Evolutionary conservation across 1,140 invertebrate genomes (phyloP).

Genomic region (Acyrthosiphon pisum): DNA sequence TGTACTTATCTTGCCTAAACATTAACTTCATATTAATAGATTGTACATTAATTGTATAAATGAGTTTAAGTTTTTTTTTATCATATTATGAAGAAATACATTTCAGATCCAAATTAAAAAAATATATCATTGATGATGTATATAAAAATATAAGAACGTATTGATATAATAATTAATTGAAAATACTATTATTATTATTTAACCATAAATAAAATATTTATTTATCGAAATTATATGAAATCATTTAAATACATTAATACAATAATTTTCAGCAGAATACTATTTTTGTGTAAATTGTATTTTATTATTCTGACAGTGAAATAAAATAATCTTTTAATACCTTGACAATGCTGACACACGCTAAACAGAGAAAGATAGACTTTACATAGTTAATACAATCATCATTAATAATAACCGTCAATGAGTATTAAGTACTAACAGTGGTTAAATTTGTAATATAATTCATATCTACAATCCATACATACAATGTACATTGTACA

Average conservation of each 20-base stretch:
- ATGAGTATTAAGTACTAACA: neutral
- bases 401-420: neutral
- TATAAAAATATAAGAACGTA: neutral
- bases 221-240: neutral
- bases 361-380: neutral
- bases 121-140: neutral
- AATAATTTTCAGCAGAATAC: neutral
- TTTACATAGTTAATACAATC: neutral
- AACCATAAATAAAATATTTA: neutral
- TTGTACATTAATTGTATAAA: neutral
- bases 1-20: too few relatives aligned
- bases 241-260: neutral
- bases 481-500: neutral
- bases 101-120: neutral
- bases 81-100: neutral
- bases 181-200: neutral
- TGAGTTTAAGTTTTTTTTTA: neutral
- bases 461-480: neutral
- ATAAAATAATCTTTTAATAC: conserved; percentile 14
- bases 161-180: neutral
- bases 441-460: neutral
- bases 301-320: neutral
- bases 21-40: too few relatives aligned
- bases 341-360: neutral
- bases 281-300: neutral